Percentiles rank a stretch among this genome's conserved stretches.
Conservation (phyloP, 2,797 vertebrate species). For the Linurgus olivaceus region DNA sequence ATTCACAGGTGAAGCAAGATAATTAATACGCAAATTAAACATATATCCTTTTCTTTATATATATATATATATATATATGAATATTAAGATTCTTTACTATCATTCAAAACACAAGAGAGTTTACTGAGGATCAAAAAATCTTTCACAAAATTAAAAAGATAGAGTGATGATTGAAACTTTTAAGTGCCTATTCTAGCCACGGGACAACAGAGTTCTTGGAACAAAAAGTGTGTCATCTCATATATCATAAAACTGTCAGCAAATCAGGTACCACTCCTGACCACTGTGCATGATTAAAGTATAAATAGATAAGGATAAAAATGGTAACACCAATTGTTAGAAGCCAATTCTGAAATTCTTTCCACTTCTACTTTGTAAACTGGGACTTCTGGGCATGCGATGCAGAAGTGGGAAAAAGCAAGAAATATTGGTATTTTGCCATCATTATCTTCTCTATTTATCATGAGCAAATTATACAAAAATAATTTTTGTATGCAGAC, state of each 20-base stretch:
- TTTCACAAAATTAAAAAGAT: not conserved
- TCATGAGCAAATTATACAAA: not conserved
- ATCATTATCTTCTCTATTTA: not conserved
- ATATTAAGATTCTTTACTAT: not conserved
- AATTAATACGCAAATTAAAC: not conserved
- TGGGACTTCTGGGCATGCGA: not conserved
- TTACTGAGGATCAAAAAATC: not conserved
- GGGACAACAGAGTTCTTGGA: not conserved
- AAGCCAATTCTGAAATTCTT: not conserved
- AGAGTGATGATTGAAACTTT: not conserved
- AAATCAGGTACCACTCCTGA: not conserved
- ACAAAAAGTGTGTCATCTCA: not conserved
- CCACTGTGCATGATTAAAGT: not conserved
- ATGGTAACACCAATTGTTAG: not conserved
- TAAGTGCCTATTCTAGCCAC: not conserved
- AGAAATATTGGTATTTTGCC: not conserved
- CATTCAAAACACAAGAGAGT: not conserved
- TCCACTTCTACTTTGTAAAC: not conserved
- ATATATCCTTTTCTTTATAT: not conserved
- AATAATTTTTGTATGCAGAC: not conserved
- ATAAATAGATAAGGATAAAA: slow-evolving; percentile 15
- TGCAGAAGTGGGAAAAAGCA: not conserved
- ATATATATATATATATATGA: not conserved
- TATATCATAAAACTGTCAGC: not conserved
- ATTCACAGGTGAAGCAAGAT: not conserved